Conservation (phyloP, 2,797 vertebrate species). For the Chelonia mydas region DNA sequence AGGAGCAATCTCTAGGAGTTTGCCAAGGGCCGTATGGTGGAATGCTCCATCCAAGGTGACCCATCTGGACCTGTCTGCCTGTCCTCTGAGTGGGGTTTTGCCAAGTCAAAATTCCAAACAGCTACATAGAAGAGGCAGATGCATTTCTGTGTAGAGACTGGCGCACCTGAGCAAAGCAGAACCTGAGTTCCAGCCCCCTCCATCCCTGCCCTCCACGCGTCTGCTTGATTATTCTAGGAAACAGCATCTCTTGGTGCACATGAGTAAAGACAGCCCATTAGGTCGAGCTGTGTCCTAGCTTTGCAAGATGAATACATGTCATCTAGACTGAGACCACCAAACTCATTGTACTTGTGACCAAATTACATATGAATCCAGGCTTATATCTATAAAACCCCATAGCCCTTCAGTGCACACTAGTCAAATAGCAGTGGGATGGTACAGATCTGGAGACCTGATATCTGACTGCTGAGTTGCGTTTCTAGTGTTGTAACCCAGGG, state of each 20-base stretch:
- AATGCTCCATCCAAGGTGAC: background rate
- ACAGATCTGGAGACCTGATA: background rate
- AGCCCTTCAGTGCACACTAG: background rate
- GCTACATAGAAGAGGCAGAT: background rate
- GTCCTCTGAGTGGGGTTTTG: background rate
- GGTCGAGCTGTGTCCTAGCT: background rate
- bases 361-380: background rate
- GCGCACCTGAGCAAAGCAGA: background rate
- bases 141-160: background rate
- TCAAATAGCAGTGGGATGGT: background rate
- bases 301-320: background rate
- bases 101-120: background rate
- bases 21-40: background rate
- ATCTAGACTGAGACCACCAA: background rate
- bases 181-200: background rate
- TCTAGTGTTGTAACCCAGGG: background rate
- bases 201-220: background rate
- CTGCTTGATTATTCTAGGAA: background rate
- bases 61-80: background rate
- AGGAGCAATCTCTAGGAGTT: background rate
- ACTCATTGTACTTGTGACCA: background rate
- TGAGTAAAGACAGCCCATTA: background rate
- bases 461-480: background rate
- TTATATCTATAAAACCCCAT: background rate
- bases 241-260: background rate